Evolutionary conservation across 1,140 invertebrate species (phyloP), one percentile per base, ranked within the genome.

Genomic region (Ceratina japonica): DNA sequence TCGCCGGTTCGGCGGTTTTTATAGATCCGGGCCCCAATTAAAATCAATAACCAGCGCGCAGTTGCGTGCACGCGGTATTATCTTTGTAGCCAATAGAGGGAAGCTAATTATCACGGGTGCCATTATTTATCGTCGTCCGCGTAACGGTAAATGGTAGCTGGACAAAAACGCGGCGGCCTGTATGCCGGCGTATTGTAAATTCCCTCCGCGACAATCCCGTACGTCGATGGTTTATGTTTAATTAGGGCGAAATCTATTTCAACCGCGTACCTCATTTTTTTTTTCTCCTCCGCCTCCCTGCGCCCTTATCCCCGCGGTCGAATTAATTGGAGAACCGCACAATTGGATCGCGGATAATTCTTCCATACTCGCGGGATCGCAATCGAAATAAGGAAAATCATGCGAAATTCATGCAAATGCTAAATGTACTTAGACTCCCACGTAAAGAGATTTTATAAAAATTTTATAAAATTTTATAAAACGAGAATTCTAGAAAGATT

Each of bases 41-140:
- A 71, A 81, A 77, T 78, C 69, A 20, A 81, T 64, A 64, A 65
- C 15, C n/a, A 0, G 16, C 4, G 5, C 62, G 18, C 18, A 13
- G n/a, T 16, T 56, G 2, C 16, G 7, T 20, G 16, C 27, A 27
- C 52, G 12, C 5, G 12, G 61, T 15, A 59, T 74, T 79, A 79
- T 58, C n/a, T 66, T 31, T 31, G 15, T 16, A 31, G 18, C 61
- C 22, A 44, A 59, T 62, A 27, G 54, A 64, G 56, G 22, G 27
- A 58, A 61, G 73, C 54, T 83, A 68, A 80, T 83, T 80, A 83
- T 68, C 78, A 31, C 66, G 16, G 7, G n/a, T 56, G 24, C 16
- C 31, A 79, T 82, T 69, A 66, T 81, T 81, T 81, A 72, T 72
- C 56, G 31, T 63, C 5, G 7, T 16, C 18, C 27, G 24, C 12